Conservation (phyloP, 2,797 vertebrate species). For the Phyllotis vaccarum region DNA sequence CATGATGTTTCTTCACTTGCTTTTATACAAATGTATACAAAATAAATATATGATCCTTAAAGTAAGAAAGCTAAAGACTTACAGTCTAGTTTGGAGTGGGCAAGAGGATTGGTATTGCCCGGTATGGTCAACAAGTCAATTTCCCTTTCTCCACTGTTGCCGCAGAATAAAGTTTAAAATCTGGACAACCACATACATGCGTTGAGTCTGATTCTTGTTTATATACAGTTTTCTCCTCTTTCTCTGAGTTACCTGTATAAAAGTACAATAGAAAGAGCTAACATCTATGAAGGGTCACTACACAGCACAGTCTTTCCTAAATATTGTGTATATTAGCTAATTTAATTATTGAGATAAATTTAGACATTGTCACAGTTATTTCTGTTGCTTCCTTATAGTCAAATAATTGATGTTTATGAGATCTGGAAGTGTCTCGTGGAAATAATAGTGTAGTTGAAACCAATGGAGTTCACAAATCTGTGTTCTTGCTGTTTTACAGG, state of each 20-base stretch:
- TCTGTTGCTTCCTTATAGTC: no score
- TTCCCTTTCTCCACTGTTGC: no score
- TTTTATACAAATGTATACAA: constrained; percentile 10
- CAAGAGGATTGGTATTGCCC: no score
- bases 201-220: neutral
- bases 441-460: neutral
- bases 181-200: neutral
- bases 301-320: neutral
- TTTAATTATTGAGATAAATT: neutral
- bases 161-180: neutral
- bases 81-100: neutral
- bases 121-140: neutral
- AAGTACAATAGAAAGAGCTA: neutral
- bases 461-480: neutral
- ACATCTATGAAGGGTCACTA: neutral
- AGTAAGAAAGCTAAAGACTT: neutral
- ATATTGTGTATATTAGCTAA: neutral
- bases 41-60: neutral
- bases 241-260: neutral
- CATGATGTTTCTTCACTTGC: neutral
- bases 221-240: no score
- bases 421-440: neutral
- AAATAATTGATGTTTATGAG: neutral
- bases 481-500: neutral
- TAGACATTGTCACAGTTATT: neutral